Conservation (phyloP, 2,888 invertebrate species). For the Synanthedon tipuliformis region DNA sequence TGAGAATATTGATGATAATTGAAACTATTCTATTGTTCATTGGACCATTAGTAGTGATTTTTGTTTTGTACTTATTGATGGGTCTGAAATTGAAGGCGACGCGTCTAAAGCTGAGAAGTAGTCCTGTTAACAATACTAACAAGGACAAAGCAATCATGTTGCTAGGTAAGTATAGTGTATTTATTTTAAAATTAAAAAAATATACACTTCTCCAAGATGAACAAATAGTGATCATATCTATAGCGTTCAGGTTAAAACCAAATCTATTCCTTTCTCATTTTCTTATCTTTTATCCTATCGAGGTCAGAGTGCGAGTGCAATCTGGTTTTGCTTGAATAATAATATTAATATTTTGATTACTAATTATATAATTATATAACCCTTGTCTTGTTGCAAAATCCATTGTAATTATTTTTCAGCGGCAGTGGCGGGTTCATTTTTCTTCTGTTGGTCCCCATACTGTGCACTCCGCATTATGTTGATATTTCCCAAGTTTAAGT, state of each 20-base stretch:
- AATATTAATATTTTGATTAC: too few species aligned
- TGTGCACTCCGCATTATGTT: constrained; percentile 80
- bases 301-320: too few species aligned
- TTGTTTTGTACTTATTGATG: constrained; percentile 82
- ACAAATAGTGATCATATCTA: too few species aligned
- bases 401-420: constrained; percentile 26
- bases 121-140: constrained; percentile 45
- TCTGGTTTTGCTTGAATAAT: too few species aligned
- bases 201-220: too few species aligned
- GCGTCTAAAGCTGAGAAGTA: constrained; percentile 62
- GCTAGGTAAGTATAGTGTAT: constrained; percentile 75
- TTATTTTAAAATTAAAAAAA: background rate
- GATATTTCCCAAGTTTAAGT: constrained; percentile 60
- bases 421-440: constrained; percentile 56
- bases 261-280: too few species aligned
- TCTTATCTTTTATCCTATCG: too few species aligned
- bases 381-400: too few species aligned
- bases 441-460: constrained; percentile 83
- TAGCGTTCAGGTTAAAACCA: too few species aligned
- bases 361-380: too few species aligned
- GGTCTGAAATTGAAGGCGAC: constrained; percentile 76
- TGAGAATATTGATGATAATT: constrained; percentile 50
- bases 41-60: constrained; percentile 85
- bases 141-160: constrained; percentile 78
- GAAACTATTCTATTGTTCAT: constrained; percentile 86